A percentile compares a stretch with the other conserved stretches of the same genome.
Evolutionary conservation across 2,888 invertebrate genomes (phyloP).

Genomic region (Rhodophaea formosa): DNA sequence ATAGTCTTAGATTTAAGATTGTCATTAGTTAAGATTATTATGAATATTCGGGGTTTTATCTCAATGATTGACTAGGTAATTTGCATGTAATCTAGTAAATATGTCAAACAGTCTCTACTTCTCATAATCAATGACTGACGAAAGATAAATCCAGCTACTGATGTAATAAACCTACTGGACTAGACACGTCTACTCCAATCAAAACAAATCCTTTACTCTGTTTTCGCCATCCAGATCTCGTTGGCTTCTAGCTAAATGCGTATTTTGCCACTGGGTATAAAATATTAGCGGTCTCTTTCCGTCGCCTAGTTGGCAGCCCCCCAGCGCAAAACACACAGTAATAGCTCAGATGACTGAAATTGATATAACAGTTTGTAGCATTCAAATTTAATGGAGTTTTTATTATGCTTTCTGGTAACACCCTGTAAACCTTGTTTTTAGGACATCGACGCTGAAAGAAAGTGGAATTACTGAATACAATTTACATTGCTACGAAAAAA

Average conservation of each 20-base stretch:
- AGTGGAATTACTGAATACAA: too few relatives aligned
- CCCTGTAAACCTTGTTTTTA: background rate
- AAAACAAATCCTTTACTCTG: background rate
- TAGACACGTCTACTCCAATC: background rate
- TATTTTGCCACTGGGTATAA: background rate
- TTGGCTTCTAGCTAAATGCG: background rate
- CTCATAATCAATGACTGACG: too few relatives aligned
- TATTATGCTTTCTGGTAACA: background rate
- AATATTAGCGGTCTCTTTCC: constrained; percentile 6
- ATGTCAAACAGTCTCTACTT: too few relatives aligned
- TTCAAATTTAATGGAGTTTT: background rate
- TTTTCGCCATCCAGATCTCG: background rate
- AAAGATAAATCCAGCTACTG: too few relatives aligned
- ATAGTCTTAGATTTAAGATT: too few relatives aligned
- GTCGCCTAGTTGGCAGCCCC: constrained; percentile 22
- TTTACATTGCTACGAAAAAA: too few relatives aligned
- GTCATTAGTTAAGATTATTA: too few relatives aligned
- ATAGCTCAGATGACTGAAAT: constrained; percentile 2
- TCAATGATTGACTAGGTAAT: too few relatives aligned
- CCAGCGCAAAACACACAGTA: constrained; percentile 16
- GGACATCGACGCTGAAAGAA: background rate
- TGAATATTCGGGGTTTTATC: too few relatives aligned
- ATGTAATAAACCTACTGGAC: background rate
- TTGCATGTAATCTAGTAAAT: too few relatives aligned
- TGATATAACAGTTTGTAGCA: background rate